phyloP scores from a whole-genome alignment of 2,888 invertebrate genomes.

The Philaethria dido region DNA sequence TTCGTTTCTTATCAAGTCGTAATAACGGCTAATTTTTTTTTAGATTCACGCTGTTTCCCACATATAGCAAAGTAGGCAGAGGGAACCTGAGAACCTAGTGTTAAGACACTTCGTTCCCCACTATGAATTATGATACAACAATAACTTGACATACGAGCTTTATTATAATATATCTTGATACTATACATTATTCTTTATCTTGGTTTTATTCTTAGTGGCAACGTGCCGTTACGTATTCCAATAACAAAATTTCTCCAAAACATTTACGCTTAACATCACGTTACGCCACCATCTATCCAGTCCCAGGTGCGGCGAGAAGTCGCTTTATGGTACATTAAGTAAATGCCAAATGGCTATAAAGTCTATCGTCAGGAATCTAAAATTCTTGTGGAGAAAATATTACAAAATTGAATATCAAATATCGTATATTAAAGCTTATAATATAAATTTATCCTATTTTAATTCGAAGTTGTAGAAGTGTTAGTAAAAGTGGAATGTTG shows the following conservation, averaged over 20 bases:
- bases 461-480: background rate
- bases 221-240: background rate
- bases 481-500: too few relatives aligned
- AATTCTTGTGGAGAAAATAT: constrained; percentile 11
- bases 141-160: background rate
- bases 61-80: too few relatives aligned
- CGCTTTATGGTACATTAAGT: constrained; percentile 35
- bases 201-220: background rate
- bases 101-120: too few relatives aligned
- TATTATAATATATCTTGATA: too few relatives aligned
- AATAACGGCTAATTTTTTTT: constrained; percentile 1
- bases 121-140: too few relatives aligned
- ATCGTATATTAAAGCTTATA: background rate
- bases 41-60: too few relatives aligned
- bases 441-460: background rate
- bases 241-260: constrained; percentile 20
- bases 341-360: constrained; percentile 36
- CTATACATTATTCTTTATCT: too few relatives aligned
- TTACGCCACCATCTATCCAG: constrained; percentile 1
- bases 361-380: constrained; percentile 7
- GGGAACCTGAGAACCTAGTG: too few relatives aligned
- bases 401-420: background rate
- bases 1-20: background rate
- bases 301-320: constrained; percentile 31
- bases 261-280: constrained; percentile 8